Conservation (phyloP, 1,140 invertebrate species). For the Cydia fagiglandana region DNA sequence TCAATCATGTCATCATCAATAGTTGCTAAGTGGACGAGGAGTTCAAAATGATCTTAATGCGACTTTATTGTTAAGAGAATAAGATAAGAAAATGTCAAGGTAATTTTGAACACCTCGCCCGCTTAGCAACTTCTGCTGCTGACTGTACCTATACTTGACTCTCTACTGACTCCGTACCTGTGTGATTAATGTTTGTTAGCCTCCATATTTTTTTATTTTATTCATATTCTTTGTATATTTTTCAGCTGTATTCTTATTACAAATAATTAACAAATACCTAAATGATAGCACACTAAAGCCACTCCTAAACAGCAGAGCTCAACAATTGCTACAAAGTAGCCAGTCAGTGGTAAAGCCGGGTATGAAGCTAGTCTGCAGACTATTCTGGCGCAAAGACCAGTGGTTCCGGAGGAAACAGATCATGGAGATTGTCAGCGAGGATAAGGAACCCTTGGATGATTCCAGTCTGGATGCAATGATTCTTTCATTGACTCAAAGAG, state of each 20-base stretch:
- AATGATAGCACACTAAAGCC: slow-evolving; percentile 42
- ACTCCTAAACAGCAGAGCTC: slow-evolving; percentile 46
- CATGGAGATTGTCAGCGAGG: slow-evolving; percentile 39
- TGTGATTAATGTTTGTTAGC: too few relatives aligned
- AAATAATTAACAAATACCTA: slow-evolving; percentile 55
- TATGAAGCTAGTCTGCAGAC: slow-evolving; percentile 53
- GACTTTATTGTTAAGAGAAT: too few relatives aligned
- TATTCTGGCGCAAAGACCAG: slow-evolving; percentile 57
- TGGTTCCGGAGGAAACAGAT: slow-evolving; percentile 53
- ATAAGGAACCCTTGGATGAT: slow-evolving; percentile 39
- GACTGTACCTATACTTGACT: too few relatives aligned
- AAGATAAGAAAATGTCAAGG: too few relatives aligned
- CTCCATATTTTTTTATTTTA: too few relatives aligned
- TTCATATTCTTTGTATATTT: slow-evolving; percentile 33
- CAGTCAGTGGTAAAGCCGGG: slow-evolving; percentile 46
- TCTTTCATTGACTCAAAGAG: slow-evolving; percentile 40
- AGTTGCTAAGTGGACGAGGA: too few relatives aligned
- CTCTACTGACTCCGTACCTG: too few relatives aligned
- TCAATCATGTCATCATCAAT: too few relatives aligned
- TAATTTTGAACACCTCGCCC: too few relatives aligned
- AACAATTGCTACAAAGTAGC: slow-evolving; percentile 44
- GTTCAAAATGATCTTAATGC: too few relatives aligned
- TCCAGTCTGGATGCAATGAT: slow-evolving; percentile 41
- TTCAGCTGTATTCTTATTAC: slow-evolving; percentile 56
- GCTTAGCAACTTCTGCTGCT: too few relatives aligned